Base-by-base conservation (phyloP, 1,140 invertebrate genomes). In the Galleria mellonella region DNA sequence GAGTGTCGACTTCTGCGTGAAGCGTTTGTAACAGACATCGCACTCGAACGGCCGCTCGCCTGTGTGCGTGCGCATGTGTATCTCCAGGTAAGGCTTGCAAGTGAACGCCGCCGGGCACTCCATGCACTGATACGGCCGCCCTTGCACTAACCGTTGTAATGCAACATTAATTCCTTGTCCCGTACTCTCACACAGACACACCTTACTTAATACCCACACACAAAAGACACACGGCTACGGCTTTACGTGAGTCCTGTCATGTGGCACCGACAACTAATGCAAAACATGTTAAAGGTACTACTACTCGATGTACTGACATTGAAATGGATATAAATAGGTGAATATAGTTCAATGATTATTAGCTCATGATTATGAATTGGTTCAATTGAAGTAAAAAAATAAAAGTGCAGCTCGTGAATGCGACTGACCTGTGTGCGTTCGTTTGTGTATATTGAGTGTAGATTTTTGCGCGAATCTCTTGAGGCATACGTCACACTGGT, bases 51-150 rank as follows among this genome's bases (percentile, higher is more conserved):
- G 92, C 35, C 89, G 76, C 75, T 93, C 92, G 40, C 92, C 92
- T 10, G 92, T 93, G 79, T 94, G 93, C 42, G 92, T 92, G 69
- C 93, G 87, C 88, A 92, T 92, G 81, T 94, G 93, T 50, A 93
- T 91, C 75, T 92, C 89, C 46, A 92, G 73, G 65, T 91, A 91
- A 51, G 89, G 89, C 70, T 91, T 91, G 51, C 90, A 88, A 32
- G 89, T 90, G 72, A 92, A 92, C 66, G 88, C 85, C 42, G 89
- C 89, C 38, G 89, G 86, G 55, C 89, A 90, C 62, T 89, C 79
- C 61, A 89, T 87, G 72, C 92, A 93, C 74, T 88, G 88, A 68
- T 91, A 92, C 36, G 91, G 91, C 53, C 79, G 72, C 51, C 75
- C 75, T 79, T 82, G 77, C 67, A 79, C 79, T 84, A 46, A 54